Evolutionary conservation across 2,113 vertebrate genomes (phyloP).

Genomic region (Cyanoramphus novaezelandiae): DNA sequence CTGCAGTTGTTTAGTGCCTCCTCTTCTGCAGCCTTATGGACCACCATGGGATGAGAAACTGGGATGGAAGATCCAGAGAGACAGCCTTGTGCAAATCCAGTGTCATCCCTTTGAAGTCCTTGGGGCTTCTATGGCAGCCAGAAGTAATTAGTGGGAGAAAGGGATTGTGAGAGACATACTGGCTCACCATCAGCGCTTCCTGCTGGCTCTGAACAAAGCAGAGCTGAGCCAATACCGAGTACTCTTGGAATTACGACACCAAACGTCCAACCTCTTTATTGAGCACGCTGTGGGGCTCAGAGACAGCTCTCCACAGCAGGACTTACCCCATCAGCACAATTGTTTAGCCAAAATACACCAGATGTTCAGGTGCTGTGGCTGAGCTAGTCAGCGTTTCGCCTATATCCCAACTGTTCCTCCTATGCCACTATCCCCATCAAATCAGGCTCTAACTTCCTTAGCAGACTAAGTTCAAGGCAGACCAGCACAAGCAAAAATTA

Average conservation of each 20-base stretch:
- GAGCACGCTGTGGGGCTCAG: fast-evolving
- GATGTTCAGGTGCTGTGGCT: neutral
- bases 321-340: fast-evolving
- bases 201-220: neutral
- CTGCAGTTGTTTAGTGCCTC: neutral
- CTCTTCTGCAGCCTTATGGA: neutral
- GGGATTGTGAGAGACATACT: neutral
- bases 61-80: neutral
- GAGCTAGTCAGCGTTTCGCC: neutral
- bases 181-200: neutral
- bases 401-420: neutral
- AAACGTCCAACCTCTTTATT: neutral
- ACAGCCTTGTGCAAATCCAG: neutral
- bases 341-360: neutral
- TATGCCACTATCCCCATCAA: neutral
- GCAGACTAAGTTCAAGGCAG: neutral
- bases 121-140: constrained; percentile 32
- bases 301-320: neutral
- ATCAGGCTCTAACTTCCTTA: neutral
- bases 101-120: constrained; percentile 26
- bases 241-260: neutral
- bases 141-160: constrained; percentile 37
- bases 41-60: constrained; percentile 31
- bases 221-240: neutral
- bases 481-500: neutral